Evolutionary conservation across 1,140 invertebrate genomes (phyloP), one percentile per base, ranked within the genome.

Genomic region (Magallana ariakensis): DNA sequence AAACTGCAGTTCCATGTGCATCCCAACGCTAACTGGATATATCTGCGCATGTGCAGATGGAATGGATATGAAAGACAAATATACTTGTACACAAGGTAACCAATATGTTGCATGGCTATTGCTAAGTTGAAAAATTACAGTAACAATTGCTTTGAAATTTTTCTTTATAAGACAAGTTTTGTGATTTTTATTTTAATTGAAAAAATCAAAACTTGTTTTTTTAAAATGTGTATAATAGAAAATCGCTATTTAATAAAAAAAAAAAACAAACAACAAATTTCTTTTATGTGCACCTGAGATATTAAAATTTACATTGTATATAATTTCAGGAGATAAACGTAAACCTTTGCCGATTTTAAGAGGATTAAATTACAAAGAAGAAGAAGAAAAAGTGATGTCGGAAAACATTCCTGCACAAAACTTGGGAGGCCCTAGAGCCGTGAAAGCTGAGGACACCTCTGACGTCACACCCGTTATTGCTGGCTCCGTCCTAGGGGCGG

Each of bases 41-140:
- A 26, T 55, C 15, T 82, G 80, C 19, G 80, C 80, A 10, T 82
- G 80, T 16, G 80, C 15, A 82, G 80, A 82, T 22, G 80, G 80
- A 56, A 82, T 82, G n/a, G 46, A 54, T 54, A 54, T 82, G 80
- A 54, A 16, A 16, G 55, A 56, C 46, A 56, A 82, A 55, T 19
- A 22, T 16, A 82, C 46, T 0, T 55, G 80, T 82, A 15, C 55
- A 2, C n/a, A 53, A 16, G 46, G 80, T 82, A 55, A 62, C 2
- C 2, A 4, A 62, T 46, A 46, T 5, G 33, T 46, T 46, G n/a
- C n/a, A n/a, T n/a, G 33, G 33, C 33, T 46, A 46, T 46, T 46
- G 33, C 33, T 5, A 46, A 46, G 3, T 46, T 46, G 5, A 46
- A 2, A 46, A 46, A 46, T 46, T 46, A 46, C 33, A 46, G 3